Base-by-base conservation (phyloP, 2,797 vertebrate species). In the Acanthiza pusilla region DNA sequence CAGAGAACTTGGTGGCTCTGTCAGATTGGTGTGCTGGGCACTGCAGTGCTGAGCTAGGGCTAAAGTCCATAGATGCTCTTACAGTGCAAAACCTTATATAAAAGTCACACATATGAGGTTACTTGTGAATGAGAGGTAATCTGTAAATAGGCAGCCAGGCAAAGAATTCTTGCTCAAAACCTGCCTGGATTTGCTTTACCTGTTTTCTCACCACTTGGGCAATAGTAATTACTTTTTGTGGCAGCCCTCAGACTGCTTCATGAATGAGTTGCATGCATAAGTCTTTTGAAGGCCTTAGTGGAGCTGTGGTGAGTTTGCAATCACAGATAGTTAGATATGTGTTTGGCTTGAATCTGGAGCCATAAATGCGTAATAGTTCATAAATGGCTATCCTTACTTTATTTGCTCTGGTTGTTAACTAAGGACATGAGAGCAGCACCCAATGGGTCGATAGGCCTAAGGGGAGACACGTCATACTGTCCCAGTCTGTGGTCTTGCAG, bases 161-260 rank as follows among this genome's bases (percentile, higher is more conserved):
- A 82, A 85, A 89, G 60, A 92, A 54, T 77, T 95, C 54, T 45
- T 85, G 78, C 61, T 80, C 58, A 30, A 88, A 96, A 91, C 92
- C 51, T 95, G 94, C 54, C 75, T 89, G 89, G 93, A 85, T 96
- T 91, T 96, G 95, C 82, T 93, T 85, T 96, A 72, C 78, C 43
- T 83, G 79, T 92, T 94, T 94, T 96, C 68, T 95, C 51, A 85
- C 36, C 0, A 4, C 65, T 85, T 68, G 55, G 74, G 89, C 87
- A 93, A 58, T 54, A 80, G 40, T 86, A 94, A 89, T 94, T 92
- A 70, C 67, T 66, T 74, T 23, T 14, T 76, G 89, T 94, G 81
- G 89, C 84, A 89, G 65, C 70, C 73, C 38, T 79, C 57, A 77
- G 72, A 72, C 65, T 87, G 57, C 57, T 67, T 67, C 30, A 30